Base-by-base conservation (phyloP, 2,113 vertebrate genomes). In the Mormyrus lacerda region DNA sequence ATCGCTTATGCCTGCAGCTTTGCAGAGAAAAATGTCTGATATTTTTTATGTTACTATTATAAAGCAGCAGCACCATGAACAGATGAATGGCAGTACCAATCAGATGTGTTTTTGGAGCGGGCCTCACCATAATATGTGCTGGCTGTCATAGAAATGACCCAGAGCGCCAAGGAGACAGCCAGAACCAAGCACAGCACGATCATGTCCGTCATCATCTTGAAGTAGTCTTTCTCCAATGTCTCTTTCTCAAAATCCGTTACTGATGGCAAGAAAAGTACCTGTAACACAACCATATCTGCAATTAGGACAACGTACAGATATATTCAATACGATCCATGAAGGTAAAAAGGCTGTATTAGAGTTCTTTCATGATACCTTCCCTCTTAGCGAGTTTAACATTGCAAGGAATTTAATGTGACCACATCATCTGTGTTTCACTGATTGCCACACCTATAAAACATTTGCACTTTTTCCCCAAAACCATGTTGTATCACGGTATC, bases 201-300 rank as follows among this genome's bases (percentile, higher is more conserved):
- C 91, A 98, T 96, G 45, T 98, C 97, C 8, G 93, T 96, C 96
- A 99, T 97, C 97, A 98, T 99, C 93, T 96, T 97, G 53, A 97
- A 4, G 79, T 95, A 97, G 4, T 96, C 95, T 90, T 95, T 96
- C 91, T 96, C 94, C 90, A 94, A 92, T 84, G 91, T 1, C 0
- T 92, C 94, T 31, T 93, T 93, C 45, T 96, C 93, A 93, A 90
- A 91, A 9, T 55, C 9, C n/a, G 69, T 89, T 82, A 89, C 24
- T 65, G 6, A 69, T 53, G 5, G 27, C 39, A 83, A 88, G 27
- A 90, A 39, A 19, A 21, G 58, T 24, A 88, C 85, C 90, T 90
- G 85, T 76, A 87, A 90, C 50, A 61, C 11, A 89, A 45, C 83
- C 31, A 89, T 50, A 39, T 82, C 1, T 31, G 88, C 17, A 7